These are phyloP conservation scores for Rhadina sibilatrix DNA, from an alignment of 2,113 vertebrate species.

Conservation along the genomic window DNA sequence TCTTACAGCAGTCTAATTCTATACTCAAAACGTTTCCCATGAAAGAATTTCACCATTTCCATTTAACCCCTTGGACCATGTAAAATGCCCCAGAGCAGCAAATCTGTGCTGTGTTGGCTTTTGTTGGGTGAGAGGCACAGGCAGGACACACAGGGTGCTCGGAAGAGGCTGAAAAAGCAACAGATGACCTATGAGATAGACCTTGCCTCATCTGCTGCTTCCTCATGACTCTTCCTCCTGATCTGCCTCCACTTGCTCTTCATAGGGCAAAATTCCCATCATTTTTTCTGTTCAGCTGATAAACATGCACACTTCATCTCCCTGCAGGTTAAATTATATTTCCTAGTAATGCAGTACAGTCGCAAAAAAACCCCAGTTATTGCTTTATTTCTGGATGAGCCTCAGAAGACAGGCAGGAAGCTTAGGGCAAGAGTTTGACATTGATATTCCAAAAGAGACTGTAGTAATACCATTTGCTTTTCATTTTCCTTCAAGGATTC, in stretches of 20 bases:
- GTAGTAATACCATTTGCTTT: not conserved
- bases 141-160: not conserved
- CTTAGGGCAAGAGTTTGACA: not conserved
- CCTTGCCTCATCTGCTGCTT: not conserved
- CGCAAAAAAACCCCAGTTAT: not conserved
- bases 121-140: not conserved
- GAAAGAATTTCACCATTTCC: not conserved
- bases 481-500: not conserved
- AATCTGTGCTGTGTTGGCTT: not conserved
- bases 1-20: not conserved
- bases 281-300: not conserved
- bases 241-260: not conserved
- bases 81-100: not conserved
- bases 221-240: not conserved
- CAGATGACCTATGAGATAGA: not conserved
- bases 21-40: not conserved
- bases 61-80: not conserved
- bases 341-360: not conserved
- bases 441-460: not conserved
- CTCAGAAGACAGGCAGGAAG: not conserved
- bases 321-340: not conserved
- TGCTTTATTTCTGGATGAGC: not conserved
- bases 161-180: not conserved
- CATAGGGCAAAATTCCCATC: not conserved
- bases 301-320: not conserved